Base-by-base conservation (phyloP, 2,888 invertebrate genomes). In the Epinotia demarniana region DNA sequence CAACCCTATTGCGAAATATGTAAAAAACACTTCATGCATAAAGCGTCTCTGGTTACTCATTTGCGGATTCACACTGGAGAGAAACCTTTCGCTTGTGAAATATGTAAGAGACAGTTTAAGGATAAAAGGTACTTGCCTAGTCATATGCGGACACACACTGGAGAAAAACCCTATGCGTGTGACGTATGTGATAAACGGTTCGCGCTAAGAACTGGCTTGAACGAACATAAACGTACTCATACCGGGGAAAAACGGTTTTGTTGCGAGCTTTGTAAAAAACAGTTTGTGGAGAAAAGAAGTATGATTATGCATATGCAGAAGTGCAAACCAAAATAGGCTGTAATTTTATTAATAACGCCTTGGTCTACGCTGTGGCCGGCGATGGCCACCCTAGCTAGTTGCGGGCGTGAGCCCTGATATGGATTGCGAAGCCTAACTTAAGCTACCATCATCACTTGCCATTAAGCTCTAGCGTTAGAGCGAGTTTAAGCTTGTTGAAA, bases 101-200 rank as follows among this genome's bases (percentile, higher is more conserved):
- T 68, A 12, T 68, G 67, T 55, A 18, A 57, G 5, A 39, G 13
- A 18, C 11, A 18, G 33, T 55, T 64, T 64, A 64, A 64, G 11
- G 64, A 64, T 55, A 67, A 67, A 39, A 55, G 67, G 19, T 68
- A 55, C 67, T 19, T 68, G 12, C 39, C 57, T 39, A 67, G 53
- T 33, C 67, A 67, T 13, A 55, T 53, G 16, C 27, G 67, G 18
- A 67, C 33, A 1, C 67, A 67, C 18, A 67, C 67, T 13, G 67
- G 67, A 1, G 53, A 39, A 3, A 55, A 49, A 3, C 64, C 64
- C 9, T 64, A 64, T 8, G 49, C 16, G 1, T 64, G 64, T 18
- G 64, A 64, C n/a, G 3, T 49, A 6, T 55, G 55, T 12, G 9
- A 55, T 18, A 39, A 53, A 33, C 33, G 33, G 13, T 64, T 67